These are phyloP conservation scores for Artibeus lituratus DNA, from an alignment of 2,797 vertebrate species.

Conservation along the genomic window DNA sequence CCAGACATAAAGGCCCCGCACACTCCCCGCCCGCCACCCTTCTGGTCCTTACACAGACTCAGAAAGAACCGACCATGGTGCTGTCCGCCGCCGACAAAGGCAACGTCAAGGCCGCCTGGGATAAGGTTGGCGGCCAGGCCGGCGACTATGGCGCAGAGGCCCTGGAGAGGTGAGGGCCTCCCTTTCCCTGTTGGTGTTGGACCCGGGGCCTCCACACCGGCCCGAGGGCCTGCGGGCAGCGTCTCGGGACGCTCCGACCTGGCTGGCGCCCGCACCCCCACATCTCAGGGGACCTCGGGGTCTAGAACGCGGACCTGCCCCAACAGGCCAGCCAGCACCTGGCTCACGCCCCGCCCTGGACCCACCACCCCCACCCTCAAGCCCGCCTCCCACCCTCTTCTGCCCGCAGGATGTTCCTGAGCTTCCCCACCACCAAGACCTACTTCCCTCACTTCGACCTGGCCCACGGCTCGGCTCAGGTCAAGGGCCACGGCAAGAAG, in stretches of 20 bases:
- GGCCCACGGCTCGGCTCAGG: slow-evolving; percentile 76
- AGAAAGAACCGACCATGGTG: slow-evolving; percentile 67
- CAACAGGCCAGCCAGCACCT: background rate
- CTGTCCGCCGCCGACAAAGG: slow-evolving; percentile 84
- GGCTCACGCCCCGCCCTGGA: background rate
- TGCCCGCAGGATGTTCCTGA: slow-evolving; percentile 82
- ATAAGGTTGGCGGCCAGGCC: slow-evolving; percentile 37
- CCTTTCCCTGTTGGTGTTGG: no score
- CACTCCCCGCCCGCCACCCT: background rate
- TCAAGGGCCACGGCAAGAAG: slow-evolving; percentile 83
- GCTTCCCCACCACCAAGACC: slow-evolving; percentile 89
- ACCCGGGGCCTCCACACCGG: accelerated
- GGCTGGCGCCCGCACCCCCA: background rate
- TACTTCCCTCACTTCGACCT: slow-evolving; percentile 91
- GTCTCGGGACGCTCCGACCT: background rate
- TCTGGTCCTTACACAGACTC: slow-evolving; percentile 54
- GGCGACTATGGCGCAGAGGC: slow-evolving; percentile 76
- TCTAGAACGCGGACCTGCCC: background rate
- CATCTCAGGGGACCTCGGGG: background rate
- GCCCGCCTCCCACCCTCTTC: slow-evolving; percentile 66
- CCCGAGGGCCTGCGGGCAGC: background rate
- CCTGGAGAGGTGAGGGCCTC: slow-evolving; percentile 82
- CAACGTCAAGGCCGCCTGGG: slow-evolving; percentile 79
- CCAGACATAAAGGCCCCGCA: slow-evolving; percentile 51
- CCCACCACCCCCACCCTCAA: slow-evolving; percentile 75